Evolutionary conservation across 2,113 vertebrate species (phyloP), one percentile per base, ranked within the genome.

Genomic region (Myodes glareolus): DNA sequence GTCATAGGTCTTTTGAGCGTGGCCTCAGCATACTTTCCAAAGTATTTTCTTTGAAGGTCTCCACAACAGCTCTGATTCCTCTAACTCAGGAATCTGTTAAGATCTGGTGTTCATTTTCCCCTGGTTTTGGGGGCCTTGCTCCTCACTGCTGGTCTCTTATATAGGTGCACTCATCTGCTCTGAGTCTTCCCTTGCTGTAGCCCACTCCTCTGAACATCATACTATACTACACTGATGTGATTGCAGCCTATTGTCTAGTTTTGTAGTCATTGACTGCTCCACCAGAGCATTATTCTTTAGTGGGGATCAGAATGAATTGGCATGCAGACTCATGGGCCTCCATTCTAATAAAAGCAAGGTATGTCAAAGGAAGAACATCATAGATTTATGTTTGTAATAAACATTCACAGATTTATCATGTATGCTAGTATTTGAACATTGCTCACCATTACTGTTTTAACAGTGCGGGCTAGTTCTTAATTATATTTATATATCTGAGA

Each of bases 341-440:
- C 42, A 78, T 70, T 33, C 3, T 36, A 19, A 78, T 16, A 12
- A 84, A 52, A 11, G 19, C n/a, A 92, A 42, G 11, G 17, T 95
- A 9, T 75, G 9, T 70, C 31, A 31, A 72, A 29, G 23, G n/a
- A 45, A 72, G 13, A 25, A 39, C 25, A 75, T 33, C 27, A 8
- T 52, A 6, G 14, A 77, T 68, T 87, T 67, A 39, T 14, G 33
- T 88, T 88, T 92, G 47, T 77, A 72, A 95, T 47, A 91, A 96
- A 63, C 3, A 39, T 63, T 90, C 27, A 73, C n/a, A 76, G 68
- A 86, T 89, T 90, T 61, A 33, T 86, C 84, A 14, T 27, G 21
- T n/a, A 31, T 94, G 19, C 17, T 91, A 31, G 55, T 52, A 85
- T 42, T 89, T 92, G 52, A 45, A 33, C 7, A 6, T 55, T 50